Conservation (phyloP, 2,888 invertebrate species). For the Amaurobius ferox region DNA sequence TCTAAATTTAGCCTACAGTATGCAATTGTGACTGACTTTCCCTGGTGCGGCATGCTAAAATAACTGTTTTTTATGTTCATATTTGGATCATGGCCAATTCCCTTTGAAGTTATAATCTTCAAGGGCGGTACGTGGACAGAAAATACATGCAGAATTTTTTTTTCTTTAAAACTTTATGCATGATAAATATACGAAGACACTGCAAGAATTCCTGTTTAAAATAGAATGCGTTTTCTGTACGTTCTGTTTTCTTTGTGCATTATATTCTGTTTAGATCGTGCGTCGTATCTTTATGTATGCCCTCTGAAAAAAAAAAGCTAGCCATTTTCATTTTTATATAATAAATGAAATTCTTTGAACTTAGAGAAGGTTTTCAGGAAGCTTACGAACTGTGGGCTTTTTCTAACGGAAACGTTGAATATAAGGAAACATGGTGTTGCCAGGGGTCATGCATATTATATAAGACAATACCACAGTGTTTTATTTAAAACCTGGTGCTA, state of each 20-base stretch:
- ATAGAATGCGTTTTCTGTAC: not conserved
- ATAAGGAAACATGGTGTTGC: too few relatives aligned
- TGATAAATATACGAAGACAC: conserved; percentile 6
- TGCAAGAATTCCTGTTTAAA: not conserved
- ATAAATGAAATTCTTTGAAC: not conserved
- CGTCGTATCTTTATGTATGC: not conserved
- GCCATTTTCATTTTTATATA: not conserved
- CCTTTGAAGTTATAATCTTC: conserved; percentile 32
- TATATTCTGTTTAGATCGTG: not conserved
- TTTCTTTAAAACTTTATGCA: conserved; percentile 16
- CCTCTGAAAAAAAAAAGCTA: not conserved
- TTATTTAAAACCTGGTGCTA: too few relatives aligned
- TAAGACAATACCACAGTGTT: too few relatives aligned
- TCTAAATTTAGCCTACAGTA: not conserved
- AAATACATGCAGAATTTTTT: conserved; percentile 23
- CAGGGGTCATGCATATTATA: too few relatives aligned
- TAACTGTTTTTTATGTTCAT: conserved; percentile 33
- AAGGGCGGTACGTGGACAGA: conserved; percentile 7
- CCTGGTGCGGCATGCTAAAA: not conserved
- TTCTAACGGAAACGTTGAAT: too few relatives aligned
- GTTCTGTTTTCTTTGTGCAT: not conserved
- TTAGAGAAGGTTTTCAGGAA: too few relatives aligned
- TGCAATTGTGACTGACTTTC: not conserved
- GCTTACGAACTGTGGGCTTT: too few relatives aligned
- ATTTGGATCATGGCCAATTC: conserved; percentile 38